Evolutionary conservation across 2,888 invertebrate species (phyloP), one percentile per base, ranked within the genome.

Genomic region (Busseola fusca): DNA sequence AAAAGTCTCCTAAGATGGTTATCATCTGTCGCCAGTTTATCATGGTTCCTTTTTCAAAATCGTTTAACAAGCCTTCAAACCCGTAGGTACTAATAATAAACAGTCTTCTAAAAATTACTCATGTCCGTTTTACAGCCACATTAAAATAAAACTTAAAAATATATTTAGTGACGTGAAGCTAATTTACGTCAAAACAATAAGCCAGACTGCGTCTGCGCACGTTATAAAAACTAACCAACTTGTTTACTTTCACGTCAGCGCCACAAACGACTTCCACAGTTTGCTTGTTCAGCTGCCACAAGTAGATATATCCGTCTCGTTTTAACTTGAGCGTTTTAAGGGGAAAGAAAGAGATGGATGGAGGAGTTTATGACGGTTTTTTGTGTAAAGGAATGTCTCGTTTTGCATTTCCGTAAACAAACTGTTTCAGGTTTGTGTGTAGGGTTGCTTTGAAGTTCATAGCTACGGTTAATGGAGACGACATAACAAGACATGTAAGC

Each of bases 111-210:
- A 64, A 69, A 64, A 57, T 30, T 3, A 63, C 64, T 57, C 58
- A 59, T 45, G 21, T 16, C 59, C n/a, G 42, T 64, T 65, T 58
- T 64, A 54, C 34, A 72, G 59, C 37, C 71, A 64, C 27, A 60
- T 27, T 25, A 27, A 70, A 64, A 50, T 68, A 81, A 72, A 76
- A 82, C 71, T 58, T 54, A 37, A 59, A 78, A 5, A 37, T 25
- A 45, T 60, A 56, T 73, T 45, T 63, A 63, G 62, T 76, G 63
- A 76, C 70, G 81, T 64, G 56, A 68, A 75, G 65, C 71, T 79
- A 79, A 86, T 84, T 74, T 78, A 72, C 84, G 86, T 86, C 86
- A 85, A 82, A 86, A 82, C 81, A 81, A 77, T 72, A 78, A 84
- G 75, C 78, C 75, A 72, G 84, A 74, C 71, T 60, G 72, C 71